phyloP scores from a whole-genome alignment of 2,888 invertebrate species.

The Caenorhabditis angaria region DNA sequence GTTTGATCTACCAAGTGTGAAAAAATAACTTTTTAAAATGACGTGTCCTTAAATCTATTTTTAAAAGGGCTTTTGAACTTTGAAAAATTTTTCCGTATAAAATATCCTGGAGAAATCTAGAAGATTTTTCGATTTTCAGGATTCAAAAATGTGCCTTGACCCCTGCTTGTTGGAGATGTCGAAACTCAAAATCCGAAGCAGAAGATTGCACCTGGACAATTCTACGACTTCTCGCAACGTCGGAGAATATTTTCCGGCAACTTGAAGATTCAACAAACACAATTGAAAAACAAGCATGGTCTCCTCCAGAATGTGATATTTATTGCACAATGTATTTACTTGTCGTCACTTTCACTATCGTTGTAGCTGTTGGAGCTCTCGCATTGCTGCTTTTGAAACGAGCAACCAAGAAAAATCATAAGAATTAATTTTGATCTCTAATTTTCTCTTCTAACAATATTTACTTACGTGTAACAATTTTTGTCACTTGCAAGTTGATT shows the following conservation, averaged over 20 bases:
- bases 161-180: conserved; percentile 43
- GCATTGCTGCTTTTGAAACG: conserved; percentile 20
- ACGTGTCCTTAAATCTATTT: not conserved
- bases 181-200: conserved; percentile 13
- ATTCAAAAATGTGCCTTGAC: conserved; percentile 29
- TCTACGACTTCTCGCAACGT: conserved; percentile 29
- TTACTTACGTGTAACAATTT: not conserved
- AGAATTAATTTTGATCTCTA: not conserved
- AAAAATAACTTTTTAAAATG: not conserved
- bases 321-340: conserved; percentile 32
- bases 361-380: conserved; percentile 20
- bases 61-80: too few species aligned
- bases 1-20: not conserved
- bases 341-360: conserved; percentile 12
- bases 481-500: not conserved
- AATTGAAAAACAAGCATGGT: conserved; percentile 35
- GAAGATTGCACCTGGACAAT: conserved; percentile 43
- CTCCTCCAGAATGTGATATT: conserved; percentile 45
- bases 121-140: too few species aligned
- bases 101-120: too few species aligned
- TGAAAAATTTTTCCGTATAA: too few species aligned
- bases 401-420: conserved; percentile 27
- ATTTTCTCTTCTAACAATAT: not conserved
- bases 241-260: conserved; percentile 13
- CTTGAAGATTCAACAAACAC: conserved; percentile 16